phyloP scores from a whole-genome alignment of 1,140 invertebrate species.

The Zaprionus lachaisei region DNA sequence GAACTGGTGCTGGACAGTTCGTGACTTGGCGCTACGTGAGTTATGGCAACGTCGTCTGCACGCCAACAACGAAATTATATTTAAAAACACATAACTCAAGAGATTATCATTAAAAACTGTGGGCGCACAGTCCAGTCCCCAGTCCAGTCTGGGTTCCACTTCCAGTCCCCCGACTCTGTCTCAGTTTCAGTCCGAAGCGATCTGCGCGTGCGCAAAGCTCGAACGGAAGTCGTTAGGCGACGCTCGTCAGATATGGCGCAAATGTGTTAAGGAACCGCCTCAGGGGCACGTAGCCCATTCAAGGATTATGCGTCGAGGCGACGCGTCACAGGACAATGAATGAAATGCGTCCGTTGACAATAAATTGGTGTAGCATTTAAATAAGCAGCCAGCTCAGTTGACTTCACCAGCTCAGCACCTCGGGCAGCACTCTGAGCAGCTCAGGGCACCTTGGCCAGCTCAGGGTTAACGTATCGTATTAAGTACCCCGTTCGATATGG shows the following conservation, averaged over 20 bases:
- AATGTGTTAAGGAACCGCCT: constrained; percentile 63
- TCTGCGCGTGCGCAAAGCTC: constrained; percentile 75
- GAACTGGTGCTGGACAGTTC: constrained; percentile 55
- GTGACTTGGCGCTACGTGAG: constrained; percentile 81
- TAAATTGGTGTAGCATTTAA: constrained; percentile 80
- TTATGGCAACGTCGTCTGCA: constrained; percentile 77
- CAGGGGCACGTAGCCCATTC: constrained; percentile 60
- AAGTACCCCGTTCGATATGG: neutral
- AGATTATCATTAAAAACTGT: constrained; percentile 84
- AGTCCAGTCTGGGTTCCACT: constrained; percentile 30
- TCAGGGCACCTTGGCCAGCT: constrained; percentile 11
- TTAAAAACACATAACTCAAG: constrained; percentile 84
- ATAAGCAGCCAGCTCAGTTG: constrained; percentile 55
- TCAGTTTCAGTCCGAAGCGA: constrained; percentile 34
- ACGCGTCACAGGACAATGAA: constrained; percentile 67
- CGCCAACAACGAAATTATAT: constrained; percentile 83
- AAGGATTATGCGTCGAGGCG: constrained; percentile 64
- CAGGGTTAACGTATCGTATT: constrained; percentile 39
- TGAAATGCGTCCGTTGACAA: constrained; percentile 74
- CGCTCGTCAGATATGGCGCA: constrained; percentile 49
- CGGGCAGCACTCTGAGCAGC: neutral
- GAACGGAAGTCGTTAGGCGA: constrained; percentile 79
- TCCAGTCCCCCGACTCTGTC: constrained; percentile 4
- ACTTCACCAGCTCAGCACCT: neutral
- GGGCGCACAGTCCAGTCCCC: constrained; percentile 50